Percentiles rank a stretch among this genome's conserved stretches.
These are phyloP conservation scores for Pangasianodon gigas DNA, from an alignment of 2,113 vertebrate genomes.

Conservation along the genomic window DNA sequence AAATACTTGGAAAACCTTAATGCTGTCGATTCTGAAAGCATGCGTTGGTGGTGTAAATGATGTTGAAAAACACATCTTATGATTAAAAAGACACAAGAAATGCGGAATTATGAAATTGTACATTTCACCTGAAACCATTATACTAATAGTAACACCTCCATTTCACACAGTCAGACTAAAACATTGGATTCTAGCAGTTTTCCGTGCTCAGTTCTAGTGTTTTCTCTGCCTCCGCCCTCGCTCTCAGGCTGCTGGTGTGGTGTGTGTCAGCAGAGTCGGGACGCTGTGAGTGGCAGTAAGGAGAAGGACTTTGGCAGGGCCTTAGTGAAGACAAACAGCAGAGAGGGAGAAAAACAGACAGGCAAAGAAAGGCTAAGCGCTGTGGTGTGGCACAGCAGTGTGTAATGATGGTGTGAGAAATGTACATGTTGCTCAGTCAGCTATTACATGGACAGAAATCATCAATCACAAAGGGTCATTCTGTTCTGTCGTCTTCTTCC, in stretches of 20 bases:
- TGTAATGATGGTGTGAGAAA: slow-evolving; percentile 59
- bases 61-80: not conserved
- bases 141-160: not conserved
- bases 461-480: slow-evolving; percentile 72
- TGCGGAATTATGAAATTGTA: not conserved
- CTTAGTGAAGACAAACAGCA: slow-evolving; percentile 61
- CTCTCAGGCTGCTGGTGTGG: slow-evolving; percentile 48
- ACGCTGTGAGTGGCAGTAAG: slow-evolving; percentile 61
- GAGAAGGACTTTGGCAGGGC: slow-evolving; percentile 54
- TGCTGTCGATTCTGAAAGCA: not conserved
- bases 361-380: not conserved
- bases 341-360: slow-evolving; percentile 41
- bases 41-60: not conserved
- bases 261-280: slow-evolving; percentile 71
- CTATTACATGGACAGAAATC: slow-evolving; percentile 67
- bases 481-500: slow-evolving; percentile 51
- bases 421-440: slow-evolving; percentile 74
- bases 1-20: not conserved
- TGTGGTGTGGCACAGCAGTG: not conserved
- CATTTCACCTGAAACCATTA: not conserved
- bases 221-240: not conserved
- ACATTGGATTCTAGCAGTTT: not conserved
- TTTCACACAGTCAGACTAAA: not conserved
- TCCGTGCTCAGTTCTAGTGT: slow-evolving; percentile 52
- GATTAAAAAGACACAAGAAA: not conserved